A percentile compares a stretch with the other conserved stretches of the same genome.
These are phyloP conservation scores for Chlorodrepanis virens DNA, from an alignment of 2,113 vertebrate genomes.

Conservation along the genomic window DNA sequence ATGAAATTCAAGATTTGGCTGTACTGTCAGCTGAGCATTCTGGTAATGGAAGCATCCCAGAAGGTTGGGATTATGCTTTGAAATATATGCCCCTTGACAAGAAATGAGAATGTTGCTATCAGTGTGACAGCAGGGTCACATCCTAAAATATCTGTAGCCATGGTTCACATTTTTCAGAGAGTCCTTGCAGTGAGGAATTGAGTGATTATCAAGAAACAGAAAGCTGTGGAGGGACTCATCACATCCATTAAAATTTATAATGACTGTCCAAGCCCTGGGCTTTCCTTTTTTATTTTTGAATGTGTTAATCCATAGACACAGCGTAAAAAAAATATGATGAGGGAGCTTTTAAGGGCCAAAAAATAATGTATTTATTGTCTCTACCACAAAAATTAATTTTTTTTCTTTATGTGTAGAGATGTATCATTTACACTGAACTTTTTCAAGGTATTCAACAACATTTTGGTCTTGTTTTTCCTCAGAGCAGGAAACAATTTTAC, in stretches of 20 bases:
- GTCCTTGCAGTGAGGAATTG: background rate
- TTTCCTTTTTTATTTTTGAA: background rate
- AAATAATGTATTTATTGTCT: background rate
- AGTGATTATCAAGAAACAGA: background rate
- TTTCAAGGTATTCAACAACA: background rate
- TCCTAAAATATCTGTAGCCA: background rate
- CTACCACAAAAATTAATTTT: background rate
- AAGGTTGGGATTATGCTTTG: background rate
- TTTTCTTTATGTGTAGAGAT: background rate
- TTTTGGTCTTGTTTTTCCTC: background rate
- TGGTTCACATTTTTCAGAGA: background rate
- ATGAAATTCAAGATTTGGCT: background rate
- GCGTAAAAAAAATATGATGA: background rate
- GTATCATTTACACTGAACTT: background rate
- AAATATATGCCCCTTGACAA: background rate
- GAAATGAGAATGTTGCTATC: background rate
- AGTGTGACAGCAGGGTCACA: background rate
- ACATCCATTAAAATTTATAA: background rate
- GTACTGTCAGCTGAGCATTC: background rate
- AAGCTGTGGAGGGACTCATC: background rate
- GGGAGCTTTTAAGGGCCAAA: background rate
- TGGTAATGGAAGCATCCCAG: background rate
- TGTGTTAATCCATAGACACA: background rate
- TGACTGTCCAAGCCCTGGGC: background rate
- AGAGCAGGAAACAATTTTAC: background rate